Evolutionary conservation across 1,140 invertebrate species (phyloP), one percentile per base, ranked within the genome.

Genomic region (Drosophila repletoides): DNA sequence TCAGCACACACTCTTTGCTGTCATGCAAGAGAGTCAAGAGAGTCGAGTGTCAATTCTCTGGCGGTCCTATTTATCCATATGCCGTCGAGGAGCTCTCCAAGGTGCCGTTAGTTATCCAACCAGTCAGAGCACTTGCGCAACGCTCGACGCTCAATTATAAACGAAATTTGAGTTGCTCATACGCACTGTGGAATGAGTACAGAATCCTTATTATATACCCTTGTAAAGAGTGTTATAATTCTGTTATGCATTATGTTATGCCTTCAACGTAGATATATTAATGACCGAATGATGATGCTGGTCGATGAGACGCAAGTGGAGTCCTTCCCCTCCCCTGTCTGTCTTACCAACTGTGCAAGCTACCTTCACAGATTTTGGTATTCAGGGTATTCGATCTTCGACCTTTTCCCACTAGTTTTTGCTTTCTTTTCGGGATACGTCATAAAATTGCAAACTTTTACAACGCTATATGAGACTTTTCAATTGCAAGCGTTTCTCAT

Each of bases 11-110:
- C 77, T 83, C 69, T 74, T 72, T 41, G 53, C 19, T 33, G 9
- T 43, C 64, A 77, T 68, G 55, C 51, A 34, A n/a, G n/a, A n/a
- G n/a, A n/a, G n/a, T n/a, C n/a, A 75, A 86, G 80, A 86, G 81
- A 55, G 48, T 80, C 19, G 5, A 29, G 41, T 84, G 48, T 55
- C 80, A 68, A 58, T 72, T 76, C 76, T 67, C 72, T 58, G 45
- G 76, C 15, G 75, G 33, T 22, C 38, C 12, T 10, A 51, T 38
- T 68, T 41, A 21, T 49, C 72, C 80, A 86, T 86, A 76, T 86
- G 80, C 15, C 24, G 15, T 1, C 19, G 6, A 1, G n/a, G 5
- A 10, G 26, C 51, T 76, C 77, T 71, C 73, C 4, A 41, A 45
- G 64, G 72, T 15, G 33, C 59, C 28, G 40, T 83, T 76, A 33